These are phyloP conservation scores for Petrocephalus microphthalmus DNA, from an alignment of 2,113 vertebrate species.

Conservation along the genomic window DNA sequence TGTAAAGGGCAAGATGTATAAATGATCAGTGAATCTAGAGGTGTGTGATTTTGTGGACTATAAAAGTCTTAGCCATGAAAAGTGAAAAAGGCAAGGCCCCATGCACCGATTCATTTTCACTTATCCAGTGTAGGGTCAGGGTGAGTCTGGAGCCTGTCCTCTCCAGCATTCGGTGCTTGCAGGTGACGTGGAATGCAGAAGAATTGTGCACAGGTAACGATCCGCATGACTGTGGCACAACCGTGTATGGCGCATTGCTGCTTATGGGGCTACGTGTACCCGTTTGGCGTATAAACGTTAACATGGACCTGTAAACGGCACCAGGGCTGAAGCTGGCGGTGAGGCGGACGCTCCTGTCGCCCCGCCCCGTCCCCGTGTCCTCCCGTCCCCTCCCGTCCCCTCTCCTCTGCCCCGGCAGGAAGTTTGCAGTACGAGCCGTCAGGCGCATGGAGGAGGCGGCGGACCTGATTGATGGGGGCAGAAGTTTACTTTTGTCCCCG, in stretches of 20 bases:
- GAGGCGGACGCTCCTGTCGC: slow-evolving; percentile 21
- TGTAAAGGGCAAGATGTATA: neutral
- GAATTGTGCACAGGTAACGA: too few relatives aligned
- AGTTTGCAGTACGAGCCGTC: slow-evolving; percentile 33
- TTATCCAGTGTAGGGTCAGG: too few relatives aligned
- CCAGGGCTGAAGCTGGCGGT: neutral
- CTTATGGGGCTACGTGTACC: neutral
- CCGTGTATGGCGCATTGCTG: neutral
- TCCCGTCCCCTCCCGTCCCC: neutral
- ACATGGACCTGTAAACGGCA: neutral
- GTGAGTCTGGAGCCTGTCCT: too few relatives aligned
- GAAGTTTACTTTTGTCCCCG: neutral
- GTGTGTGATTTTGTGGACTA: neutral
- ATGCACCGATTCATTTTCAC: neutral
- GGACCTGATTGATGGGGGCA: slow-evolving; percentile 16
- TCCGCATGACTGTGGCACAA: too few relatives aligned
- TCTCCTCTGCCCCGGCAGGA: slow-evolving; percentile 41
- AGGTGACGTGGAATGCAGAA: too few relatives aligned
- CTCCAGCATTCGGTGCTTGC: too few relatives aligned
- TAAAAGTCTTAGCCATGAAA: neutral
- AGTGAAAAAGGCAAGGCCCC: neutral
- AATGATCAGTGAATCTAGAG: neutral
- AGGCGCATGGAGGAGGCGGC: neutral
- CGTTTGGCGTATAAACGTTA: neutral
- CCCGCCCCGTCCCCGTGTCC: slow-evolving; percentile 27